Conservation (phyloP, 1,140 invertebrate genomes). For the Lasioglossum albipes region DNA sequence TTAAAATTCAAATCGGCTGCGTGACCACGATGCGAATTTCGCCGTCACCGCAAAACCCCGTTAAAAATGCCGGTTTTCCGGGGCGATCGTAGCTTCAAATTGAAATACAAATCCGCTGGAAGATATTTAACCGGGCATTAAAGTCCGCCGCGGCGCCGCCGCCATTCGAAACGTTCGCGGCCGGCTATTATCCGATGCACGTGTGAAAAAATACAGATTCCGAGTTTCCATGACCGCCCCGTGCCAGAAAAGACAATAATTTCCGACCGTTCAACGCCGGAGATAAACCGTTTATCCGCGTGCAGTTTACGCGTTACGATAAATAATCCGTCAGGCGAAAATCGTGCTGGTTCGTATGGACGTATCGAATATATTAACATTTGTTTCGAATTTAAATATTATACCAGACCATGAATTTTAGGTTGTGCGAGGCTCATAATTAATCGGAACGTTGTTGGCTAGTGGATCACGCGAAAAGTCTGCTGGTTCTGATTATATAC, state of each 20-base stretch:
- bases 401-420: no score
- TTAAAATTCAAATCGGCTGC: constrained; percentile 26
- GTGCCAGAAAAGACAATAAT: background rate
- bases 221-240: background rate
- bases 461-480: no score
- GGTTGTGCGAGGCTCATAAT: no score
- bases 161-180: background rate
- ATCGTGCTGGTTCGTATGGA: no score
- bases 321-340: background rate
- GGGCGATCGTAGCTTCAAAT: background rate
- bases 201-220: background rate
- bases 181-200: background rate
- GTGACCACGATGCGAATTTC: constrained; percentile 9
- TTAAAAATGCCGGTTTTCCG: background rate
- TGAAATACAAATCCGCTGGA: background rate
- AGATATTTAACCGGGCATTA: background rate
- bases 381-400: no score
- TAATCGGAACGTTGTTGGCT: no score
- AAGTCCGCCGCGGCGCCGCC: background rate
- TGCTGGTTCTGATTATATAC: no score
- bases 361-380: no score
- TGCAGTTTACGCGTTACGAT: background rate
- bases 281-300: background rate
- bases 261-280: background rate
- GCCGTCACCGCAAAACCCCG: background rate